Percentiles rank a stretch among this genome's conserved stretches.
Conservation (phyloP, 2,113 vertebrate genomes). For the Felis chaus region DNA sequence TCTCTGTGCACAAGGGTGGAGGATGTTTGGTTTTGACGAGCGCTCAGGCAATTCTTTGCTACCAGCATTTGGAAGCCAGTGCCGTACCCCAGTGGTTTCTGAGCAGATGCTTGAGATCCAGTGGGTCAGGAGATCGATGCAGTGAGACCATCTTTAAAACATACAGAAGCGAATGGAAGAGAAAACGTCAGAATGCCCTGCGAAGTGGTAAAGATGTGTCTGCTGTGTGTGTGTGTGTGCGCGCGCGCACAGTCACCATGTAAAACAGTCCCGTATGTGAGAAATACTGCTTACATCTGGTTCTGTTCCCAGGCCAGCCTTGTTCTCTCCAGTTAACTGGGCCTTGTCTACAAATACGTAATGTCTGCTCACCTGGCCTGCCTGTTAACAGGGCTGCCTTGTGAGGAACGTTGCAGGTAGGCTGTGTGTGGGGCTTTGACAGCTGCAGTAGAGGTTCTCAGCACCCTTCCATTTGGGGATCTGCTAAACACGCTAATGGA, state of each 20-base stretch:
- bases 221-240: background rate
- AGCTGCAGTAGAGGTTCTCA: no score
- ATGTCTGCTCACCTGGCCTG: background rate
- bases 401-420: no score
- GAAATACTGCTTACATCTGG: background rate
- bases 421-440: fast-evolving
- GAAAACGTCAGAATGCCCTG: background rate
- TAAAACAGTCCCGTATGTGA: background rate
- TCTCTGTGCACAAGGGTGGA: fast-evolving
- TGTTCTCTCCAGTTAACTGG: background rate
- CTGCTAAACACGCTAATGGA: background rate
- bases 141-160: background rate
- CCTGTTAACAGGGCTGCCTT: fast-evolving
- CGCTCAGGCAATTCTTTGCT: fast-evolving
- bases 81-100: background rate
- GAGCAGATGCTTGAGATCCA: background rate
- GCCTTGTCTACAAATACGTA: fast-evolving
- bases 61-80: background rate
- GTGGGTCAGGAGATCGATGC: no score
- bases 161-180: background rate
- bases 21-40: fast-evolving
- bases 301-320: background rate
- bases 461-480: background rate
- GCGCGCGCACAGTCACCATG: background rate
- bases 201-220: background rate